Conservation (phyloP, 1,140 invertebrate genomes). For the Zaprionus inermis region DNA sequence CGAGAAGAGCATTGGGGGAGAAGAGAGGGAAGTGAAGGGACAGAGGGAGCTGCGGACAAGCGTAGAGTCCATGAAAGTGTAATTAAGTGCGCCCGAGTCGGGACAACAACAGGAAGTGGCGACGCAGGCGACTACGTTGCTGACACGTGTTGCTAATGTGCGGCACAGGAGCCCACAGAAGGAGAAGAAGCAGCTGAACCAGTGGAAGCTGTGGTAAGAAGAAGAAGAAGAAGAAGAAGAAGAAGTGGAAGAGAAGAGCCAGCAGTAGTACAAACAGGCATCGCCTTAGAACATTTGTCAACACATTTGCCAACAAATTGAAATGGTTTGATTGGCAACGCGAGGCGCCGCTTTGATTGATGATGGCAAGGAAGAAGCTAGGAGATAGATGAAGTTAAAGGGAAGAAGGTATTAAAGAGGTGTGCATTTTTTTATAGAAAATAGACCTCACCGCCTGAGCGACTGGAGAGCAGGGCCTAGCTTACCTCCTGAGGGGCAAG, state of each 20-base stretch:
- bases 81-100: constrained; percentile 60
- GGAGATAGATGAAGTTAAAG: background rate
- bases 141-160: constrained; percentile 80
- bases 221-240: background rate
- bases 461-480: background rate
- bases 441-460: too few species aligned
- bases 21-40: constrained; percentile 1
- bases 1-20: background rate
- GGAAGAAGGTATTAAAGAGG: background rate
- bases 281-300: constrained; percentile 41
- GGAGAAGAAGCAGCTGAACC: background rate
- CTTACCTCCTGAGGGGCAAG: background rate
- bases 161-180: background rate
- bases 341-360: constrained; percentile 34
- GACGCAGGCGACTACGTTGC: constrained; percentile 23
- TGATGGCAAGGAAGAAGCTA: constrained; percentile 11
- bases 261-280: constrained; percentile 26
- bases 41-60: constrained; percentile 2
- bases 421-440: too few species aligned
- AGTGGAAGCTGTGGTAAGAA: background rate
- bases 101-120: constrained; percentile 16
- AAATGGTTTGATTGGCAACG: constrained; percentile 44
- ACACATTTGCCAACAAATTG: constrained; percentile 53
- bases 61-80: constrained; percentile 75
- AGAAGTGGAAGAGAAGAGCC: background rate